Base-by-base conservation (phyloP, 1,140 invertebrate genomes). In the Drosophila mayri region DNA sequence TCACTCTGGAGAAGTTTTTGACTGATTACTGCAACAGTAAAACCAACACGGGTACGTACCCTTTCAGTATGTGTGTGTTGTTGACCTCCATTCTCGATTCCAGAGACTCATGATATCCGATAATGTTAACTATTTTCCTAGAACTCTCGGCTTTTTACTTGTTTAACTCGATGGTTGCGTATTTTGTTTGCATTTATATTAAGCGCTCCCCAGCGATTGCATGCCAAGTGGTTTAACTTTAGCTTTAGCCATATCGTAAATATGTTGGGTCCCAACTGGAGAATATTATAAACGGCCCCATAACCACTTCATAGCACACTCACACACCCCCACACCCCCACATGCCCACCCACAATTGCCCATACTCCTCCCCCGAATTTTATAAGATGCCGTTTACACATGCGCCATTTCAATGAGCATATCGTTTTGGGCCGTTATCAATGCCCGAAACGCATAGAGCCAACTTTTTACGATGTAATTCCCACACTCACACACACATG, bases 11-110 rank as follows among this genome's bases (percentile, higher is more conserved):
- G 93, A 98, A 98, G 93, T 98, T 98, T 93, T 94, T 96, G 57
- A 98, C 98, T 65, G 97, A 98, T 92, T 98, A 98, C 91, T 99
- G 98, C 93, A 98, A 98, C 93, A 98, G 97, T 93, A 98, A 97
- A 93, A 99, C 98, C 54, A 98, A 98, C 93, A 99, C 98, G 83
- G 98, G 98, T 98, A 94, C 93, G 91, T 92, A 37, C 14, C n/a
- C 25, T 25, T 63, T 68, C 28, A 37, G 38, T 58, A 58, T 64
- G 76, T 76, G 70, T 76, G 74, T 72, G 43, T 60, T 79, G 32
- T 44, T 81, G 22, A 52, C 54, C 62, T 35, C n/a, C 28, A 25
- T 32, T 37, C 54, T 57, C 54, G 35, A n/a, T 35, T 25, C 10
- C 38, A 30, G 52, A 54, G 35, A 38, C 52, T 55, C 52, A 25